Conservation (phyloP, 2,797 vertebrate species). For the Anableps anableps region DNA sequence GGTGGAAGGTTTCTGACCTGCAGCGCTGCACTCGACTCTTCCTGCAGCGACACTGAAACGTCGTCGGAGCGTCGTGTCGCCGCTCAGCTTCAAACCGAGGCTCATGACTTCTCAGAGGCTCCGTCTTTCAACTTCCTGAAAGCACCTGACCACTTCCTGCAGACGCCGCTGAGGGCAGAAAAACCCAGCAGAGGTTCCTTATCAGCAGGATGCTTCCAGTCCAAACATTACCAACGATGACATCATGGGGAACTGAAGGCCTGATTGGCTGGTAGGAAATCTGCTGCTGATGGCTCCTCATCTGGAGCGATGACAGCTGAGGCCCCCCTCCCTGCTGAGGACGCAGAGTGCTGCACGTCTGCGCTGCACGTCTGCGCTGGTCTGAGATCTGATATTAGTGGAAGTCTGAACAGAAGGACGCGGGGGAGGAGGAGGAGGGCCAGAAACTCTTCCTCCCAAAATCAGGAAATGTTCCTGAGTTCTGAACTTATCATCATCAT, state of each 20-base stretch:
- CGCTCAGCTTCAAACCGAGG: conserved; percentile 9
- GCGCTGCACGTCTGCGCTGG: too few species aligned
- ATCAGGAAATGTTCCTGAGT: too few species aligned
- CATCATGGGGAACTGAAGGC: conserved; percentile 30
- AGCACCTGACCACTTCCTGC: conserved; percentile 4
- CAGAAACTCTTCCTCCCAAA: too few species aligned
- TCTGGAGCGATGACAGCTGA: conserved; percentile 35
- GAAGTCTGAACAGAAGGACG: too few species aligned
- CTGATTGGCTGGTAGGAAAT: conserved; percentile 51
- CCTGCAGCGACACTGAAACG: not conserved
- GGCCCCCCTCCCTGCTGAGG: conserved; percentile 35
- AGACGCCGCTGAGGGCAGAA: conserved; percentile 1
- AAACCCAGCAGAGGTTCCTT: conserved; percentile 2
- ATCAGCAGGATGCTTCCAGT: not conserved
- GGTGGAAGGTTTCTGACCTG: not conserved
- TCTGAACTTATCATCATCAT: not conserved
- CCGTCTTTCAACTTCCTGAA: not conserved
- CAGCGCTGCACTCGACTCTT: conserved; percentile 9
- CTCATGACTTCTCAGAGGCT: conserved; percentile 36
- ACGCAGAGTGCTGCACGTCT: conserved; percentile 23
- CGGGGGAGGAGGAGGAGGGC: not conserved
- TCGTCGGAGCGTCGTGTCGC: not conserved
- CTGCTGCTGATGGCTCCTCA: conserved; percentile 24
- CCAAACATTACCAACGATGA: conserved; percentile 44
- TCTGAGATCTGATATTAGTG: not conserved